Evolutionary conservation across 2,113 vertebrate species (phyloP).

Genomic region (Lophura nycthemera): DNA sequence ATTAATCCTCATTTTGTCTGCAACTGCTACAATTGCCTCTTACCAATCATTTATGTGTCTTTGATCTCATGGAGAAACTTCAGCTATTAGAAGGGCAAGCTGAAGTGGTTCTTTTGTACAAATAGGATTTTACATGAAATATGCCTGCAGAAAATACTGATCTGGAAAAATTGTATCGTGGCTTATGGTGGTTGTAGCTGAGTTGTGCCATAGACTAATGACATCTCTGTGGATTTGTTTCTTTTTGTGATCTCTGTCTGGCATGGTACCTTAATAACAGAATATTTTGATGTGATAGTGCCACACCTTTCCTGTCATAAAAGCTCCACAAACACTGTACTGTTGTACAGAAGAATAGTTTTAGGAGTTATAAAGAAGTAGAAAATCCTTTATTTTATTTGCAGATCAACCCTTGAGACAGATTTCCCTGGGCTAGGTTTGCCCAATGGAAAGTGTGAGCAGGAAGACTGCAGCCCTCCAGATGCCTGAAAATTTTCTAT

Average conservation of each 20-base stretch:
- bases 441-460: slow-evolving; percentile 27
- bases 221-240: neutral
- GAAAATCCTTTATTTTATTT: slow-evolving; percentile 17
- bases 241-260: neutral
- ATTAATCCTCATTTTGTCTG: neutral
- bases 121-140: neutral
- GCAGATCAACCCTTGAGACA: neutral
- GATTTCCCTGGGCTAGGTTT: neutral
- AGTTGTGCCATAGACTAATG: neutral
- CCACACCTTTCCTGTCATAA: neutral
- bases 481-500: slow-evolving; percentile 6
- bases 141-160: neutral
- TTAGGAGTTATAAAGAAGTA: neutral
- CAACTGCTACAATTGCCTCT: neutral
- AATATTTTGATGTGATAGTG: neutral
- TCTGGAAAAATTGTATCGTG: neutral
- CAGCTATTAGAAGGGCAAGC: neutral
- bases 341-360: neutral
- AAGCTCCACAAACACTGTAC: neutral
- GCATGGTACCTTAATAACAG: neutral
- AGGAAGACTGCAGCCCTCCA: neutral
- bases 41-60: neutral
- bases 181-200: neutral
- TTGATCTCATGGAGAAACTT: neutral
- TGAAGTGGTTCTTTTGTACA: neutral